Conservation (phyloP, 2,888 invertebrate genomes). For the Balanococcus diminutus region DNA sequence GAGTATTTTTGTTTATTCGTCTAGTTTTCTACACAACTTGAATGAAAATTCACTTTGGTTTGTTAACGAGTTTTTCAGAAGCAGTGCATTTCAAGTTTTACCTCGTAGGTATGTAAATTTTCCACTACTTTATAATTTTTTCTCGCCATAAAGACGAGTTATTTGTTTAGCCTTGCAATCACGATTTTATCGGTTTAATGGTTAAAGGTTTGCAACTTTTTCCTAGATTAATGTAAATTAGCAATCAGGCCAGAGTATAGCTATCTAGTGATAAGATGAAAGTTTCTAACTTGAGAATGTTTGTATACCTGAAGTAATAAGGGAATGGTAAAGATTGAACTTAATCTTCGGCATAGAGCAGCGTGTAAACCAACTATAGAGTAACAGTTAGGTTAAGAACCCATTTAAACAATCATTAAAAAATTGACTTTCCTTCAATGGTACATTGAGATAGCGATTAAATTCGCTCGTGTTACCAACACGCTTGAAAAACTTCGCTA, state of each 20-base stretch:
- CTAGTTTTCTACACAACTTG: too few species aligned
- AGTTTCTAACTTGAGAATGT: not conserved
- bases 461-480: not conserved
- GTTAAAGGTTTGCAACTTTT: not conserved
- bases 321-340: not conserved
- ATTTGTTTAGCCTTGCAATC: not conserved
- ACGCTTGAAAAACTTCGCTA: not conserved
- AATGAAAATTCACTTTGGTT: too few species aligned
- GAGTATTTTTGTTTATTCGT: too few species aligned
- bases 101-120: too few species aligned
- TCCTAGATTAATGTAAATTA: not conserved
- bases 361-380: not conserved
- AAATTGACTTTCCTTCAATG: not conserved
- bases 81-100: too few species aligned
- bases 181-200: not conserved
- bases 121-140: not conserved
- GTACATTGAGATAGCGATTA: not conserved
- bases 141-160: not conserved
- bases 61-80: too few species aligned
- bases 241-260: not conserved
- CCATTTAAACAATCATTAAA: not conserved
- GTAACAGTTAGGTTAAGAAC: not conserved
- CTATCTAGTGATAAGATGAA: too few species aligned
- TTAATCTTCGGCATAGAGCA: not conserved
- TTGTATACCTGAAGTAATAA: not conserved